Percentiles rank a stretch among this genome's conserved stretches.
Evolutionary conservation across 2,113 vertebrate species (phyloP).

Genomic region (Psittacula cyanocephala): DNA sequence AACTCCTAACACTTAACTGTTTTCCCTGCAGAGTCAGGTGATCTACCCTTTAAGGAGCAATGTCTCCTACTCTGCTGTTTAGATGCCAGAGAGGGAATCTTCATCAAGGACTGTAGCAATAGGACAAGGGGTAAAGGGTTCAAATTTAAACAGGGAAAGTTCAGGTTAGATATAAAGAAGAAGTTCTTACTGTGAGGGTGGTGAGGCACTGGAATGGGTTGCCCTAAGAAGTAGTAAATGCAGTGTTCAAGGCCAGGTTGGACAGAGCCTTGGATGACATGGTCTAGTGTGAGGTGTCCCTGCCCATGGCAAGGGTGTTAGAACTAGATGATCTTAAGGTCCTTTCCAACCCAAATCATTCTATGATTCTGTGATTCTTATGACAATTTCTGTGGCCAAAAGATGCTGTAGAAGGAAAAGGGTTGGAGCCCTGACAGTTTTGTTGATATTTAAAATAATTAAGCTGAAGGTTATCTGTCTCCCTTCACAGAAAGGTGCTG

Average conservation of each 20-base stretch:
- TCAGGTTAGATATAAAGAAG: not conserved
- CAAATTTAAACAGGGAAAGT: not conserved
- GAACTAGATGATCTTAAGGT: not conserved
- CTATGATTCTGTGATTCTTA: not conserved
- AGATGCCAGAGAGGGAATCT: not conserved
- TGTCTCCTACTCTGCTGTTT: not conserved
- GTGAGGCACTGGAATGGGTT: not conserved
- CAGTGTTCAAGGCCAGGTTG: not conserved
- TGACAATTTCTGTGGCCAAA: not conserved
- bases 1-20: not conserved
- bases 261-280: not conserved
- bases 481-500: slow-evolving; percentile 90
- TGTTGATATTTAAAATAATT: not conserved
- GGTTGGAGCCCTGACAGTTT: not conserved
- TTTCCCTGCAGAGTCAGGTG: not conserved
- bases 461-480: not conserved
- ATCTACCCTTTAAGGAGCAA: not conserved
- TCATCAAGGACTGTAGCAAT: not conserved
- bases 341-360: not conserved
- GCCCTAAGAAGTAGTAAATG: not conserved
- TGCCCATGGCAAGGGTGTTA: not conserved
- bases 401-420: not conserved
- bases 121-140: not conserved
- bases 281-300: not conserved
- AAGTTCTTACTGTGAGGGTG: not conserved